Evolutionary conservation across 2,113 vertebrate species (phyloP).

Genomic region (Sminthopsis crassicaudata): DNA sequence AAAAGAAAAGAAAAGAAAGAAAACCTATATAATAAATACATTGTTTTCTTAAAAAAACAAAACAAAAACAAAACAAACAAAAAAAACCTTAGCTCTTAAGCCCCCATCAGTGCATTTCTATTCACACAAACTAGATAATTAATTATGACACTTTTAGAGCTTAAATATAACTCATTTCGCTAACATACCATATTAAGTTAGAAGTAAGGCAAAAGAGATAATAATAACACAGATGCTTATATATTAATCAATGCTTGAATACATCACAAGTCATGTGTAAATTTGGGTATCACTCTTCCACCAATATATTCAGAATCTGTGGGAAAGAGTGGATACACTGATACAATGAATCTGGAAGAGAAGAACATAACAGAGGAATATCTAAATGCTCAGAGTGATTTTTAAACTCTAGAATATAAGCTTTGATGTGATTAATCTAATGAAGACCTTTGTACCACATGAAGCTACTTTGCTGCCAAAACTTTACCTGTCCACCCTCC

Average conservation of each 20-base stretch:
- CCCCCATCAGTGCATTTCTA: neutral
- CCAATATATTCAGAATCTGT: neutral
- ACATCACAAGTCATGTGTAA: neutral
- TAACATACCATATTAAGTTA: neutral
- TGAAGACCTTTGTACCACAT: neutral
- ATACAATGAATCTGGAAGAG: neutral
- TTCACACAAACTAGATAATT: neutral
- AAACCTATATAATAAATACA: no score
- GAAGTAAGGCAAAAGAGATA: neutral
- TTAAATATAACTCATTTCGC: neutral
- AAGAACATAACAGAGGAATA: neutral
- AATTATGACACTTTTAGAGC: neutral
- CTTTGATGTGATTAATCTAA: neutral
- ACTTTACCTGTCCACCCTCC: neutral
- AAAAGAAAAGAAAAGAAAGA: no score
- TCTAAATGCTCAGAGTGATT: neutral
- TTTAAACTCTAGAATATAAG: neutral
- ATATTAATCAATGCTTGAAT: neutral
- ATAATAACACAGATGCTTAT: neutral
- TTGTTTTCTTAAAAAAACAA: no score
- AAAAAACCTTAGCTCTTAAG: neutral
- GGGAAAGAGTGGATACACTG: neutral
- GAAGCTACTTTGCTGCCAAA: neutral
- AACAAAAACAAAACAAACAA: no score
- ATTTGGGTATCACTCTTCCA: neutral